Evolutionary conservation across 2,113 vertebrate species (phyloP).

Genomic region (Corythoichthys haematopterus): DNA sequence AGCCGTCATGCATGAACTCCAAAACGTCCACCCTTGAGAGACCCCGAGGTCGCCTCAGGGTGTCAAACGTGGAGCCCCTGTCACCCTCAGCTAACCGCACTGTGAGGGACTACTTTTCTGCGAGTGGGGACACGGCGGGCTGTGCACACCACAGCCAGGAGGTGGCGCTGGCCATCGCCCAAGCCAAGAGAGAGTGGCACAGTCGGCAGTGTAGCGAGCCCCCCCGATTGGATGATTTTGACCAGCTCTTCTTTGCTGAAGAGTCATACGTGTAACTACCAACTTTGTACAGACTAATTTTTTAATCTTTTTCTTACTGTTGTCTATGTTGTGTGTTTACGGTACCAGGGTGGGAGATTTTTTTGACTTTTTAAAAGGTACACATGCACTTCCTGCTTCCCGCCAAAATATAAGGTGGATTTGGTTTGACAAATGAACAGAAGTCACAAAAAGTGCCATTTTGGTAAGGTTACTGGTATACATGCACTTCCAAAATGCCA

Average conservation of each 20-base stretch:
- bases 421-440: neutral
- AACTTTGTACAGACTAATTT: slow-evolving; percentile 23
- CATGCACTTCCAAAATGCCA: neutral
- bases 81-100: slow-evolving; percentile 56
- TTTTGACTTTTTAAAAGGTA: slow-evolving; percentile 11
- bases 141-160: slow-evolving; percentile 60
- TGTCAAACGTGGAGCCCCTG: slow-evolving; percentile 42
- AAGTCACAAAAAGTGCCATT: neutral
- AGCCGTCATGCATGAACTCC: slow-evolving; percentile 19
- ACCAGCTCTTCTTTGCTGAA: slow-evolving; percentile 77
- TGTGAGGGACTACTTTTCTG: slow-evolving; percentile 60
- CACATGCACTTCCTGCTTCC: slow-evolving; percentile 13
- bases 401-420: neutral
- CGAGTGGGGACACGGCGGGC: slow-evolving; percentile 43
- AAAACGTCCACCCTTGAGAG: slow-evolving; percentile 24
- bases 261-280: slow-evolving; percentile 68
- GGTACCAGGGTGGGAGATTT: slow-evolving; percentile 17
- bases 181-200: slow-evolving; percentile 69
- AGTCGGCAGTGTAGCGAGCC: slow-evolving; percentile 72
- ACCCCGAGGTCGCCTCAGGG: slow-evolving; percentile 16
- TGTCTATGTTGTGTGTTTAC: neutral
- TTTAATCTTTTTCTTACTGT: neutral
- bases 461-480: neutral
- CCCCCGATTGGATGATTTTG: slow-evolving; percentile 74
- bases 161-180: slow-evolving; percentile 60